Evolutionary conservation across 2,797 vertebrate species (phyloP).

Genomic region (Cetoscarus ocellatus): DNA sequence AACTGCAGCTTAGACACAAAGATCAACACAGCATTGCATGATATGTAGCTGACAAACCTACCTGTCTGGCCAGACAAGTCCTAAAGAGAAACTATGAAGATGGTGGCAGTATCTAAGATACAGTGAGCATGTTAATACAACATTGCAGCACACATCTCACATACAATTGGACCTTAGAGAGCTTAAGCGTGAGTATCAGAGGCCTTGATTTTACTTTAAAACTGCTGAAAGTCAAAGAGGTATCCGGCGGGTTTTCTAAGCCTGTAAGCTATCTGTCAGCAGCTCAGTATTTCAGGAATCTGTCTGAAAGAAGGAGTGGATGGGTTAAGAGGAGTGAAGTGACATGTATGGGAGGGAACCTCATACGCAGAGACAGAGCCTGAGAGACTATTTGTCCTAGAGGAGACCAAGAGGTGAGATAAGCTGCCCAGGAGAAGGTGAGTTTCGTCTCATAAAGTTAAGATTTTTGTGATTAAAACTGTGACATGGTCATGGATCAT

Average conservation of each 20-base stretch:
- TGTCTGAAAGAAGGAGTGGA: slow-evolving; percentile 61
- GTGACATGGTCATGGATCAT: background rate
- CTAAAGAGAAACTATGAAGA: slow-evolving; percentile 12
- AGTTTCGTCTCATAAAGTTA: slow-evolving; percentile 28
- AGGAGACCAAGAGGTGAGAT: slow-evolving; percentile 27
- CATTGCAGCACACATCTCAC: background rate
- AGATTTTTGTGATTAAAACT: background rate
- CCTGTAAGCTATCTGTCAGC: slow-evolving; percentile 38
- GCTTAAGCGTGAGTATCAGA: background rate
- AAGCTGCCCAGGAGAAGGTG: slow-evolving; percentile 45
- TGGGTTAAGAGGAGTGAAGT: slow-evolving; percentile 32
- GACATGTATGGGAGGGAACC: slow-evolving; percentile 52
- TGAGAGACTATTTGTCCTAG: slow-evolving; percentile 1
- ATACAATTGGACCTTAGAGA: background rate
- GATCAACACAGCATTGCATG: background rate
- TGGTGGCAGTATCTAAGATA: background rate
- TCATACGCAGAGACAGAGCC: slow-evolving; percentile 1
- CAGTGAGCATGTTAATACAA: background rate
- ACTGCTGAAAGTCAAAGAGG: background rate
- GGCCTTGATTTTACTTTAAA: background rate
- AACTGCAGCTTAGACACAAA: background rate
- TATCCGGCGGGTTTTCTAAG: background rate
- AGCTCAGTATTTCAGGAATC: slow-evolving; percentile 63
- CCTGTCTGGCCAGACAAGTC: slow-evolving; percentile 70
- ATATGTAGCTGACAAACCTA: slow-evolving; percentile 36